phyloP scores from a whole-genome alignment of 2,113 vertebrate genomes.

The Perca fluviatilis region DNA sequence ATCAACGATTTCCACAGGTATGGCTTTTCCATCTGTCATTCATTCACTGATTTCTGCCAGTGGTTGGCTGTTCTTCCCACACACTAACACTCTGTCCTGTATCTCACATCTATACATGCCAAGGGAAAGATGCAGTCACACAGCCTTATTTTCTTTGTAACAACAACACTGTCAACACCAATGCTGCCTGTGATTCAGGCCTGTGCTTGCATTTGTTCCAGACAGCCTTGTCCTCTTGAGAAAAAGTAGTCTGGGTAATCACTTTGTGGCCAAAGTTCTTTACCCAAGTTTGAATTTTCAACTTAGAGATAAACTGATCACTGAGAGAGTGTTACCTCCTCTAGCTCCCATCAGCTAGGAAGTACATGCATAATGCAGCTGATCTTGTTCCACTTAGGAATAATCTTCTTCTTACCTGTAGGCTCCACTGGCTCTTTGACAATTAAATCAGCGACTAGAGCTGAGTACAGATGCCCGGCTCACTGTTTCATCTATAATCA shows the following conservation, averaged over 20 bases:
- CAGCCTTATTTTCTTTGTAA: slow-evolving; percentile 25
- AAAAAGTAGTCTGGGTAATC: not conserved
- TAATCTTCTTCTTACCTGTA: slow-evolving; percentile 37
- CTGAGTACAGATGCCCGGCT: slow-evolving; percentile 15
- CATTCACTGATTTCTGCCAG: slow-evolving; percentile 16
- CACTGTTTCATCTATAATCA: slow-evolving; percentile 35
- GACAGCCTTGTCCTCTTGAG: not conserved
- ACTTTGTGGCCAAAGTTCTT: not conserved
- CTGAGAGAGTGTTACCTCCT: not conserved
- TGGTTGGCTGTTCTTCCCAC: slow-evolving; percentile 14
- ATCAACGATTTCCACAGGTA: slow-evolving; percentile 38
- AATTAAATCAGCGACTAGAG: slow-evolving; percentile 28
- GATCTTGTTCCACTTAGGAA: slow-evolving; percentile 51
- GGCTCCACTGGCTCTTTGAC: slow-evolving; percentile 20
- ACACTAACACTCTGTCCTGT: not conserved
- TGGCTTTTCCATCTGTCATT: slow-evolving; percentile 54
- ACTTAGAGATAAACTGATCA: not conserved
- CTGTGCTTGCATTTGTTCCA: slow-evolving; percentile 38
- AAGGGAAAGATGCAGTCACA: slow-evolving; percentile 10
- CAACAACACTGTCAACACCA: slow-evolving; percentile 37
- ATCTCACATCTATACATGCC: slow-evolving; percentile 15
- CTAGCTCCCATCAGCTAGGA: slow-evolving; percentile 22
- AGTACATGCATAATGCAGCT: not conserved
- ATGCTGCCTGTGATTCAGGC: slow-evolving; percentile 30
- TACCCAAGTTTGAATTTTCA: slow-evolving; percentile 8